phyloP scores from a whole-genome alignment of 2,113 vertebrate genomes.

The Pyxicephalus adspersus region DNA sequence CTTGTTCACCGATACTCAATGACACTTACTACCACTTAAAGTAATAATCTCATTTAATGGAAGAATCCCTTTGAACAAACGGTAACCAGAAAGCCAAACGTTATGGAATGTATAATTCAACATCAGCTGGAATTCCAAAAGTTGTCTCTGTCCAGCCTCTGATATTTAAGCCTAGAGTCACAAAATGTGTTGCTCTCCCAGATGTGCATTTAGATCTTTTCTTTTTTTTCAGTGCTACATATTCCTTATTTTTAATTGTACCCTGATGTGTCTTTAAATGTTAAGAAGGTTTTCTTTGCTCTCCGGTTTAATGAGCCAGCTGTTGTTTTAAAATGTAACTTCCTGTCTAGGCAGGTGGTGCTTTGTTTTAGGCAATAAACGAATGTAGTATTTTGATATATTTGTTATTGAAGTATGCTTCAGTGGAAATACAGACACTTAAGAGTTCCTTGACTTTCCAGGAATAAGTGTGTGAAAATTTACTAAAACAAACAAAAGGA shows the following conservation, averaged over 20 bases:
- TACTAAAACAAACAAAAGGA: slow-evolving; percentile 13
- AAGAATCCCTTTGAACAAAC: background rate
- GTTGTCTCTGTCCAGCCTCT: background rate
- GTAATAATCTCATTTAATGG: no score
- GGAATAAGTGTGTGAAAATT: slow-evolving; percentile 4
- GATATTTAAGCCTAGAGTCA: slow-evolving; percentile 28
- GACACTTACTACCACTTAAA: no score
- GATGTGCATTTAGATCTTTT: slow-evolving; percentile 12
- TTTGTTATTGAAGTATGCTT: slow-evolving; percentile 29
- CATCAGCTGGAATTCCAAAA: slow-evolving; percentile 10
- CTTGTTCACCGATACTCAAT: no score
- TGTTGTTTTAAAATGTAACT: slow-evolving; percentile 53
- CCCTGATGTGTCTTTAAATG: slow-evolving; percentile 52
- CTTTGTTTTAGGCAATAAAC: slow-evolving; percentile 38
- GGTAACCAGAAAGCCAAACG: background rate
- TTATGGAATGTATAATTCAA: background rate
- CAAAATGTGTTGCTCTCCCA: slow-evolving; percentile 32
- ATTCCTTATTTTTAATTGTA: slow-evolving; percentile 51
- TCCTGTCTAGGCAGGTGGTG: slow-evolving; percentile 45
- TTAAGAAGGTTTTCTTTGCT: slow-evolving; percentile 51
- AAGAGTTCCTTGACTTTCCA: background rate
- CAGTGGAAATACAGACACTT: slow-evolving; percentile 10
- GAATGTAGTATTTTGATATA: slow-evolving; percentile 39
- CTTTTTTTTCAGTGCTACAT: slow-evolving; percentile 31
- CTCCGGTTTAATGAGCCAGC: slow-evolving; percentile 52